Evolutionary conservation across 2,888 invertebrate species (phyloP), one percentile per base, ranked within the genome.

Genomic region (Mythimna loreyi): DNA sequence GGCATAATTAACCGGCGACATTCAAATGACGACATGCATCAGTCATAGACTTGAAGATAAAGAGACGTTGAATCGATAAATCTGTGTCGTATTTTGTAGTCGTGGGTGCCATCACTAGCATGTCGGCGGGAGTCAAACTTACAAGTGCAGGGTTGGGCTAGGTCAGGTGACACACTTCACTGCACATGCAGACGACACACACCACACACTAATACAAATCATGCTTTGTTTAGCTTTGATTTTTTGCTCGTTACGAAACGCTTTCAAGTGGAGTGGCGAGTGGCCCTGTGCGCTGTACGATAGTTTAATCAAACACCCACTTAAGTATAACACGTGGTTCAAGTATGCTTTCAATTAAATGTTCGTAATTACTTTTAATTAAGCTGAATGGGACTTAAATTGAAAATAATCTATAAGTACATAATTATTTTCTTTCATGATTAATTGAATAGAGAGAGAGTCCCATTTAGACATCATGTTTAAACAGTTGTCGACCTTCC

Each of bases 111-210:
- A 88, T 86, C 91, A 83, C 93, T 92, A 88, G 21, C 40, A 70
- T 84, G 86, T 77, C 87, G 82, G 89, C 90, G 89, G 91, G 91
- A 91, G 91, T 86, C 88, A 82, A 85, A 75, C 75, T 56, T 79
- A 92, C 94, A 95, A 94, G 94, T 95, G 95, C 92, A 92, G 88
- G 87, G 92, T 94, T 94, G 94, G 90, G 94, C 92, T 90, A 94
- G 95, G 94, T 95, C 95, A 95, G 95, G 94, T 95, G 94, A 89
- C 93, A 91, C 89, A 89, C 91, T 89, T 80, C 86, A 86, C 82
- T 89, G 90, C 92, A 92, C 91, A 91, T 91, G 91, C 87, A 87
- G 83, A 66, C 73, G 80, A 79, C 81, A 78, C 66, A 68, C 67
- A 55, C 72, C 70, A 76, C 80, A 75, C 72, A 78, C 67, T 59